Base-by-base conservation (phyloP, 2,888 invertebrate genomes). In the Drosophila neutralis region DNA sequence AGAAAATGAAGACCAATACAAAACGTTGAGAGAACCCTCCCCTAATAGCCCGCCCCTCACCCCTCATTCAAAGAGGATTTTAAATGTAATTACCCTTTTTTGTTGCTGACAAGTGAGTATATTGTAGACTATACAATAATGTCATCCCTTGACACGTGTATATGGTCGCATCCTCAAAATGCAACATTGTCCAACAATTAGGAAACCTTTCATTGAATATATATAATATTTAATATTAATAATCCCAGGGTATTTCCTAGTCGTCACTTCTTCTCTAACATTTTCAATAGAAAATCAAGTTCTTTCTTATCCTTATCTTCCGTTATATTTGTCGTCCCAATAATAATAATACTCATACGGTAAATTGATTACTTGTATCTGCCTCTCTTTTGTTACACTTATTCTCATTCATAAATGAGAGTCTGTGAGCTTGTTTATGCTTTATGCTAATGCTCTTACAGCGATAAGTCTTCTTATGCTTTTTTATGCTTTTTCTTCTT, bases 1-100 rank as follows among this genome's bases (percentile, higher is more conserved):
- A 56, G 49, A 15, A 61, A 56, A 38, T n/a, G 27, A 51, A 49
- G 51, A 49, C 56, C 61, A 52, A 68, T 76, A 69, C 48, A 71
- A 78, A 62, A 15, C 21, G 21, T 24, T 45, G 13, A 8, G 21
- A 45, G 15, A 45, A 45, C 24, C 70, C 68, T 76, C 82, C 80
- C 79, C 62, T 73, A 69, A 53, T 57, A 54, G 42, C 57, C 24
- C 24, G 24, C 24, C 63, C n/a, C n/a, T 38, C 29, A 31, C 59
- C 63, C n/a, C n/a, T 45, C 29, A 31, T 29, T 45, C 33, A 38
- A 36, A 52, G 18, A 45, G n/a, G 42, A 57, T 24, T 27, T 60
- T 73, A 63, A 40, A 53, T 56, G 61, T 57, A 78, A 71, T 74
- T 68, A 61, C 60, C 60, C 27, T 42, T 65, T 48, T 62, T 51